Evolutionary conservation across 1,140 invertebrate species (phyloP).

Genomic region (Magallana ariakensis): DNA sequence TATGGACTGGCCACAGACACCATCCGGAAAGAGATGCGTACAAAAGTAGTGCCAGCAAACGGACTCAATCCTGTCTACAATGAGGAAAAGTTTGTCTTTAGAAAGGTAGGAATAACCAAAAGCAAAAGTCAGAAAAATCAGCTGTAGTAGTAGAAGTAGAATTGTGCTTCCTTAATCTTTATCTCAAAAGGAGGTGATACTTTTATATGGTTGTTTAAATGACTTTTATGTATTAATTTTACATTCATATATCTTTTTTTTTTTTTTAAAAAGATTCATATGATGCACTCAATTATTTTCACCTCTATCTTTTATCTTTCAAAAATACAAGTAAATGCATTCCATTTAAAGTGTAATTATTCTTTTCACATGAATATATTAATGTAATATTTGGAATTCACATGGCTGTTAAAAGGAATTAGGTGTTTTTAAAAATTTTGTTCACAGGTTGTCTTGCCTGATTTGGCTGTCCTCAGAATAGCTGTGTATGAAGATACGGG

Average conservation of each 20-base stretch:
- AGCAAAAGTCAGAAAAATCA: too few relatives aligned
- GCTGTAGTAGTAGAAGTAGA: background rate
- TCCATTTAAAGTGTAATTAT: too few relatives aligned
- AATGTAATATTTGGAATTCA: too few relatives aligned
- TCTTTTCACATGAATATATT: too few relatives aligned
- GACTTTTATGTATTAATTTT: background rate
- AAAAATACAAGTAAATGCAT: too few relatives aligned
- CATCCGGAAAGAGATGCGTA: constrained; percentile 98
- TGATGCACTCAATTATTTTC: too few relatives aligned
- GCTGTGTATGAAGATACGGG: constrained; percentile 99
- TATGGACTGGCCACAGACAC: constrained; percentile 99
- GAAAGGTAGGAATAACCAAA: constrained; percentile 87
- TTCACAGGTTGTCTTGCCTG: constrained; percentile 94
- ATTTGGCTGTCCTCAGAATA: constrained; percentile 97
- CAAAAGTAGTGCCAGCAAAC: constrained; percentile 96
- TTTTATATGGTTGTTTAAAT: background rate
- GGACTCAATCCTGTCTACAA: constrained; percentile 97
- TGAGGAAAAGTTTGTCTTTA: constrained; percentile 97
- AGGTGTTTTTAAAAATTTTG: background rate
- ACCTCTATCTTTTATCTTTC: too few relatives aligned
- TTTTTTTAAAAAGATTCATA: too few relatives aligned
- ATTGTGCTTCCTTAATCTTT: background rate
- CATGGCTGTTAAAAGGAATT: too few relatives aligned
- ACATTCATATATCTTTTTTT: background rate
- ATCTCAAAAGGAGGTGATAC: background rate